These are phyloP conservation scores for Margarornis squamiger DNA, from an alignment of 2,797 vertebrate species.

Conservation along the genomic window DNA sequence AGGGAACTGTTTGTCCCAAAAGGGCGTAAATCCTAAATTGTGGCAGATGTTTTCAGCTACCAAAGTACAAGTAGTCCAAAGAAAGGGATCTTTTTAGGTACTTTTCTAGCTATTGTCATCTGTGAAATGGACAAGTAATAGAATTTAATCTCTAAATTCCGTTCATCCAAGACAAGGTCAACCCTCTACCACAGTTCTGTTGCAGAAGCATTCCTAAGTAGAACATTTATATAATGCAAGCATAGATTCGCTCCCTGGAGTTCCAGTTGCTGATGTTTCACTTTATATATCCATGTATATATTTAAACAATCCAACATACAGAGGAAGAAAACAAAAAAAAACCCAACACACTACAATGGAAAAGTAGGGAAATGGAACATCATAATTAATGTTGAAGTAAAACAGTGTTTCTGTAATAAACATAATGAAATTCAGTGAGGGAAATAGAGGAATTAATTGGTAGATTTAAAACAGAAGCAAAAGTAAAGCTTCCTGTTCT, in stretches of 20 bases:
- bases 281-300: neutral
- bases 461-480: conserved; percentile 29
- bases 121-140: neutral
- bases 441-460: neutral
- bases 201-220: neutral
- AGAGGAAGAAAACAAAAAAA: neutral
- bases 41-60: neutral
- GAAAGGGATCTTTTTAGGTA: neutral
- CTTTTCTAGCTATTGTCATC: neutral
- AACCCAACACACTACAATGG: neutral
- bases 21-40: neutral
- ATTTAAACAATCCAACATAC: neutral
- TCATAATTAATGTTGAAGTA: neutral
- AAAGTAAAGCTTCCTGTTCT: conserved; percentile 19
- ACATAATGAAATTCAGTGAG: neutral
- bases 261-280: neutral
- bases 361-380: neutral
- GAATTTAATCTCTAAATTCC: neutral
- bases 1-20: neutral
- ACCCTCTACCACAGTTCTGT: neutral
- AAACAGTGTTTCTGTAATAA: conserved; percentile 18
- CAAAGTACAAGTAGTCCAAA: neutral
- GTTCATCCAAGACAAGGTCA: neutral
- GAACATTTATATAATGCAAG: neutral
- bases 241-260: neutral